Percentiles rank a stretch among this genome's conserved stretches.
Evolutionary conservation across 1,140 invertebrate genomes (phyloP).

Genomic region (Agraylea sexmaculata): DNA sequence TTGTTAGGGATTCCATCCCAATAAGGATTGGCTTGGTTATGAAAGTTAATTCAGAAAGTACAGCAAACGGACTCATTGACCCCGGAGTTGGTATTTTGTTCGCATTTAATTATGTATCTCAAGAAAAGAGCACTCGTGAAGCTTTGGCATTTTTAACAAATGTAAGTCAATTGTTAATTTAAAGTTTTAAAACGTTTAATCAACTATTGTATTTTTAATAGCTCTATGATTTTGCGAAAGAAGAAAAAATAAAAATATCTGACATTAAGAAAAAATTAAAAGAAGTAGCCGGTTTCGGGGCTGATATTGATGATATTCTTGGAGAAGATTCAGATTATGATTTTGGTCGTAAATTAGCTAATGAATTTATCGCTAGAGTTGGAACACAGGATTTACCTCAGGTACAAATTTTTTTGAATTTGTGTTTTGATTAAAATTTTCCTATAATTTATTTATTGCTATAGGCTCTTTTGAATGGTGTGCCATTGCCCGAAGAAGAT

Average conservation of each 20-base stretch:
- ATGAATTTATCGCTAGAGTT: conserved; percentile 73
- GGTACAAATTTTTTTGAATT: conserved; percentile 26
- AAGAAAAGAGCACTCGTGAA: conserved; percentile 58
- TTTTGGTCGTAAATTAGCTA: conserved; percentile 68
- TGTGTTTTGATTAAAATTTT: conserved; percentile 7
- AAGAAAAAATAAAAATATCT: conserved; percentile 43
- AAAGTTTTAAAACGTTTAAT: not conserved
- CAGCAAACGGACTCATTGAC: conserved; percentile 51
- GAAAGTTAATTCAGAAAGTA: conserved; percentile 40
- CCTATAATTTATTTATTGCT: conserved; percentile 7
- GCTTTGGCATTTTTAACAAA: conserved; percentile 76
- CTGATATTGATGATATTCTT: conserved; percentile 69
- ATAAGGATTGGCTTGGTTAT: conserved; percentile 82
- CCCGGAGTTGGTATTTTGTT: conserved; percentile 76
- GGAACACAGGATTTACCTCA: conserved; percentile 67
- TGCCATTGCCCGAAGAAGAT: conserved; percentile 59
- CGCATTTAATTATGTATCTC: conserved; percentile 84
- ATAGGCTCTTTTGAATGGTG: conserved; percentile 82
- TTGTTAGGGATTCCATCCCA: conserved; percentile 81
- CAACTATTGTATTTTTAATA: conserved; percentile 17
- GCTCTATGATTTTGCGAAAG: conserved; percentile 38
- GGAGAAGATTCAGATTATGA: conserved; percentile 86
- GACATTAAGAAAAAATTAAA: conserved; percentile 62
- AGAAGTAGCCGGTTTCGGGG: conserved; percentile 44
- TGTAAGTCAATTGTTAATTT: conserved; percentile 38